These are phyloP conservation scores for Lasiurus borealis DNA, from an alignment of 2,113 vertebrate genomes.

Conservation along the genomic window DNA sequence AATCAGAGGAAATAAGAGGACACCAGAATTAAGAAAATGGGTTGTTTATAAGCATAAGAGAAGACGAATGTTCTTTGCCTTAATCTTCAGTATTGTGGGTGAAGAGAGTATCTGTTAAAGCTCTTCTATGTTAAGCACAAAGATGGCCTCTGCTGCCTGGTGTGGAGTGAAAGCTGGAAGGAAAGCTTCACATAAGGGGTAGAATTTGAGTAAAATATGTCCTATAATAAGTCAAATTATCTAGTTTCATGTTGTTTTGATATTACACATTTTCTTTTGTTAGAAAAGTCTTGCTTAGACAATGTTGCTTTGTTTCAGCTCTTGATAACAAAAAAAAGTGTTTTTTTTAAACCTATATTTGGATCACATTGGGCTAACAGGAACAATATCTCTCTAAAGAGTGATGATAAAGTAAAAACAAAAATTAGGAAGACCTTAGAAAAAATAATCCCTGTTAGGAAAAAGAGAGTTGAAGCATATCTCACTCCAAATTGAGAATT, in stretches of 20 bases:
- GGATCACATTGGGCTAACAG: neutral
- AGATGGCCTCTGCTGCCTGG: neutral
- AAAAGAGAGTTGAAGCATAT: neutral
- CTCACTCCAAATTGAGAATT: neutral
- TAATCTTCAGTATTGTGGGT: neutral
- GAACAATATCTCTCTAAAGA: neutral
- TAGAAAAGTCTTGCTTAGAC: conserved; percentile 5
- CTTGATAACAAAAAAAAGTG: neutral
- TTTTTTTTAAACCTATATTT: neutral
- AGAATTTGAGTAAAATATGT: neutral
- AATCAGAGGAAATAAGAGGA: neutral
- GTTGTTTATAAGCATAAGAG: neutral
- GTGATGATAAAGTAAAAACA: neutral
- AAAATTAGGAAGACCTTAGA: neutral
- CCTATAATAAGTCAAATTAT: neutral
- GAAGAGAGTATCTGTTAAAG: neutral
- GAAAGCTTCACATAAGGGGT: neutral
- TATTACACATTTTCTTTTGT: neutral
- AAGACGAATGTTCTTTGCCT: neutral
- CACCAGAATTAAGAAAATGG: neutral
- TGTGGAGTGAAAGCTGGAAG: neutral
- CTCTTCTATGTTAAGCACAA: neutral
- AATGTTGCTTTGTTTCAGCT: neutral
- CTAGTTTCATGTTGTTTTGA: conserved; percentile 13
- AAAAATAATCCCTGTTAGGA: neutral